Evolutionary conservation across 2,797 vertebrate species (phyloP).

Genomic region (Sebastes iracundus): DNA sequence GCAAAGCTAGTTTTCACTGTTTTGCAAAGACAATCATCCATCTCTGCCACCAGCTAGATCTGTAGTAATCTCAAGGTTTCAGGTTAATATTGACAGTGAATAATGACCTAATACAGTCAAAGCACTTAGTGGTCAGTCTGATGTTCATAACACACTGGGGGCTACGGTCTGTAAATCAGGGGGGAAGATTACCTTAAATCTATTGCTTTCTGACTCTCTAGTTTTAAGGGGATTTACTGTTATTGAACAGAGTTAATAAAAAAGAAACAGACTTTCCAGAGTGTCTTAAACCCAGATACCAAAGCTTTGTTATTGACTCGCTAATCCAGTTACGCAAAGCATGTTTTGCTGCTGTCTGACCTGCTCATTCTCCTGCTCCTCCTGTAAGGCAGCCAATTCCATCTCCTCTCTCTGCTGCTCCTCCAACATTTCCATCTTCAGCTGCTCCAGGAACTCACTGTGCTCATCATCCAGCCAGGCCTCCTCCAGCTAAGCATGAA

Average conservation of each 20-base stretch:
- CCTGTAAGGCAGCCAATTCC: conserved; percentile 84
- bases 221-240: not conserved
- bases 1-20: conserved; percentile 50
- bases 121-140: conserved; percentile 16
- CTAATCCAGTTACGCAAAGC: conserved; percentile 6
- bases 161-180: not conserved
- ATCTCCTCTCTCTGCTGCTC: conserved; percentile 91
- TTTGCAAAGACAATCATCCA: conserved; percentile 19
- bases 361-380: conserved; percentile 86
- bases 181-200: not conserved
- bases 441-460: conserved; percentile 96
- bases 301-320: not conserved
- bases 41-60: not conserved
- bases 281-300: not conserved
- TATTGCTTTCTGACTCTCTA: not conserved
- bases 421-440: conserved; percentile 96
- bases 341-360: conserved; percentile 45
- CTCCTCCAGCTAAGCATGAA: conserved; percentile 91
- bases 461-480: conserved; percentile 98
- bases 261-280: not conserved
- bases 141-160: not conserved
- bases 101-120: conserved; percentile 25
- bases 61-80: conserved; percentile 6
- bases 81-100: conserved; percentile 34
- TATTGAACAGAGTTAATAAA: conserved; percentile 1